Evolutionary conservation across 2,888 invertebrate genomes (phyloP), one percentile per base, ranked within the genome.

Genomic region (Cabera pusaria): DNA sequence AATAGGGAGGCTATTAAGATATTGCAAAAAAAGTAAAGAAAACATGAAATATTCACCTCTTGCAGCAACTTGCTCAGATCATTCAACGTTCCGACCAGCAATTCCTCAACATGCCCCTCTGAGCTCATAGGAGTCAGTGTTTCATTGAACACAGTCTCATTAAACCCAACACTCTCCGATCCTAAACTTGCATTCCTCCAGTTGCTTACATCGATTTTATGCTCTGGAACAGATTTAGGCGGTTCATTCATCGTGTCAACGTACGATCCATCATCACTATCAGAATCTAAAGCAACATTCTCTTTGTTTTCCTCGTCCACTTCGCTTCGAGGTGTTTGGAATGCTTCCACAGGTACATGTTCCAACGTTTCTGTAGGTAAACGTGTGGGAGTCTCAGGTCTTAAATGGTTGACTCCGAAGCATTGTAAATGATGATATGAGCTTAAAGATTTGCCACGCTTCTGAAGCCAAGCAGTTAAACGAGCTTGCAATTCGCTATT

Each of bases 381-480:
- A 12, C 7, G 16, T 16, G 14, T 42, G 0, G 41, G 35, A 14
- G 41, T 31, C 2, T 8, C 28, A 2, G 22, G 40, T 2, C 59
- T 60, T 1, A 66, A 7, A 0, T 83, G 78, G 22, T 81, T 64
- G 5, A 89, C 50, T 1, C 87, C 90, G 17, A 91, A 91, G 52
- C 90, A 91, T 57, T 90, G 90, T 16, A 91, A 64, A 56, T 91
- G 90, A 6, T 87, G 88, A 52, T 81, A 91, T 0, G 82, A 73
- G 24, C 82, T 72, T 0, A 90, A 25, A 0, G 85, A 78, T 50
- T 90, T 90, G 0, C 91, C 90, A 6, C 78, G 68, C 41, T 88
- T 89, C 21, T 79, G 67, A 3, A 92, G 61, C 92, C 92, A 92
- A 0, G 77, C 69, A 27, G 84, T 82, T 6, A 92, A 56, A 31